Base-by-base conservation (phyloP, 2,797 vertebrate genomes). In the Emydoidea blandingii region DNA sequence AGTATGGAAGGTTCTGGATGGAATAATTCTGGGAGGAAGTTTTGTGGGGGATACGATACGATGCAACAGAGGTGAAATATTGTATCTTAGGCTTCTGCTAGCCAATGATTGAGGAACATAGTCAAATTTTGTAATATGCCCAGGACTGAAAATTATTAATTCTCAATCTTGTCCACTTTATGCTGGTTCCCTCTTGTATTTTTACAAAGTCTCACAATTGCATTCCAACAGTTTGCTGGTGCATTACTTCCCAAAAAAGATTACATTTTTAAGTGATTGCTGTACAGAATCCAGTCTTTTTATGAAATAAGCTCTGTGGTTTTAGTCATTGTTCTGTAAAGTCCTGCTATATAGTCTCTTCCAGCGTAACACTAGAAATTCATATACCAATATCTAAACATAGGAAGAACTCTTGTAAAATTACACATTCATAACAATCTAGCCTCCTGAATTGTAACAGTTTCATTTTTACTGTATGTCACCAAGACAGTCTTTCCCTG, bases 301-400 rank as follows among this genome's bases (percentile, higher is more conserved):
- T 83, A 23, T 0, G 0, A 88, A 62, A 62, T 34, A 87, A 82
- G 25, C 7, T 87, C 41, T 82, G 53, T 78, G 83, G 80, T 53
- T 84, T 50, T 31, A 68, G 10, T 50, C 0, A 0, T 4, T 81
- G 4, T 50, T 87, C 41, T 84, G 31, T 19, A 29, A n/a, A 68
- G 15, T 41, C 1, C 1, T 15, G 4, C 16, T 74, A 74, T 25
- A 54, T 47, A n/a, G 4, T 2, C 1, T 0, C 29, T 89, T 90
- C n/a, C 8, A 6, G 5, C 3, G 2, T 86, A 41, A 53, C 2
- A 82, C 21, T 81, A 27, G 10, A 81, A 83, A 87, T 79, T 88
- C 3, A 3, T 44, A 5, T 31, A 25, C 50, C 0, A 0, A 1
- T 94, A 23, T 25, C 6, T 16, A 29, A 89, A 84, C 3, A 7